Conservation (phyloP, 2,888 invertebrate genomes). For the Baronia brevicornis region DNA sequence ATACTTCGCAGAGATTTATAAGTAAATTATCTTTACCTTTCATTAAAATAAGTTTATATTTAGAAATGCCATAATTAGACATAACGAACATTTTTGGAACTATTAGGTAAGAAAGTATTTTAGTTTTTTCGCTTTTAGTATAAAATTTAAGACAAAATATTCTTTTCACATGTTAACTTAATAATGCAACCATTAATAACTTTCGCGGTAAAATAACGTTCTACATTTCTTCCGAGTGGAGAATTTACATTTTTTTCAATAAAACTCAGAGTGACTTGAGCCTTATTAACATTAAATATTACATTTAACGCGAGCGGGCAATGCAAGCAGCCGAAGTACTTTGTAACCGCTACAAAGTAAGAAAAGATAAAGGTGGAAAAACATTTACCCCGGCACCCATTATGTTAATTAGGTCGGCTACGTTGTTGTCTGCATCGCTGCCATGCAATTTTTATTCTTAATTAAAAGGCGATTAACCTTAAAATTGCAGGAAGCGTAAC, state of each 20-base stretch:
- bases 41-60: too few relatives aligned
- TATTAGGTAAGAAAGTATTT: too few relatives aligned
- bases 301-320: constrained; percentile 18
- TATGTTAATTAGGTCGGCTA: constrained; percentile 41
- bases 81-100: too few relatives aligned
- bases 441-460: constrained; percentile 21
- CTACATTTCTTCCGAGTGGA: constrained; percentile 8
- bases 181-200: constrained; percentile 12
- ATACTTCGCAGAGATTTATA: too few relatives aligned
- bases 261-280: constrained; percentile 3
- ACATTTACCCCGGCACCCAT: constrained; percentile 40
- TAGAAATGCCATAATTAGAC: too few relatives aligned
- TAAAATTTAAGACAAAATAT: too few relatives aligned
- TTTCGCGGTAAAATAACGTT: constrained; percentile 11
- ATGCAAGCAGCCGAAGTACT: constrained; percentile 26
- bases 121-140: too few relatives aligned
- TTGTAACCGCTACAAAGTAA: constrained; percentile 34
- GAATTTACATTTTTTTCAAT: constrained; percentile 11
- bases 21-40: too few relatives aligned
- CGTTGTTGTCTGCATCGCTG: constrained; percentile 16
- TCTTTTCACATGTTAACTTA: constrained; percentile 6
- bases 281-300: constrained; percentile 20
- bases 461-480: constrained; percentile 14
- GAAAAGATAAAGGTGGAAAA: constrained; percentile 41
- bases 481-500: constrained; percentile 9